A percentile compares a stretch with the other conserved stretches of the same genome.
These are phyloP conservation scores for Ibycter americanus DNA, from an alignment of 2,797 vertebrate genomes.

Conservation along the genomic window DNA sequence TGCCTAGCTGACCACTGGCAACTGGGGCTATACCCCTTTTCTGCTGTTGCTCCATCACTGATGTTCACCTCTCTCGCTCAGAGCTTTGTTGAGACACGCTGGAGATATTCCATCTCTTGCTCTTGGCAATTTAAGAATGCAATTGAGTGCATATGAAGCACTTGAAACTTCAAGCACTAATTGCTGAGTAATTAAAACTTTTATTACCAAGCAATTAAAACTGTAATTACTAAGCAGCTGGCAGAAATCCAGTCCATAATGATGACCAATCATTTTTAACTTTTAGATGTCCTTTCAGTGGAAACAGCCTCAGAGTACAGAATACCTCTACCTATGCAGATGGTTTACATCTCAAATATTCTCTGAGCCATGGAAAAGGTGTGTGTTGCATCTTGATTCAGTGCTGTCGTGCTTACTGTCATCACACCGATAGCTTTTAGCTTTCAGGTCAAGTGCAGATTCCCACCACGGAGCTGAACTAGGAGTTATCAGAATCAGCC, in stretches of 20 bases:
- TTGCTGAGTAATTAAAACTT: constrained; percentile 65
- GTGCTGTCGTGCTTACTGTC: neutral
- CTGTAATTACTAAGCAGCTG: constrained; percentile 51
- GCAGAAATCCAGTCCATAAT: constrained; percentile 42
- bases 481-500: neutral
- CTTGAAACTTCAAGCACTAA: constrained; percentile 44
- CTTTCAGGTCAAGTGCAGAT: neutral
- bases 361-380: neutral
- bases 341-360: neutral
- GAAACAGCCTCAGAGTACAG: neutral
- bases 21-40: neutral
- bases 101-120: neutral
- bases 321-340: neutral
- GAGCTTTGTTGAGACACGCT: neutral
- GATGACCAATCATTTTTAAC: constrained; percentile 28
- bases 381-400: neutral
- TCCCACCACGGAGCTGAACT: neutral
- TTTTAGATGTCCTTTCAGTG: constrained; percentile 9
- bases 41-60: neutral
- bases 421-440: neutral
- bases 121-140: neutral
- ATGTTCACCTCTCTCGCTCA: neutral
- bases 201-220: constrained; percentile 32
- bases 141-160: neutral
- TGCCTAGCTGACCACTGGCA: neutral